phyloP scores from a whole-genome alignment of 2,888 invertebrate species.

The Graphium colonna region DNA sequence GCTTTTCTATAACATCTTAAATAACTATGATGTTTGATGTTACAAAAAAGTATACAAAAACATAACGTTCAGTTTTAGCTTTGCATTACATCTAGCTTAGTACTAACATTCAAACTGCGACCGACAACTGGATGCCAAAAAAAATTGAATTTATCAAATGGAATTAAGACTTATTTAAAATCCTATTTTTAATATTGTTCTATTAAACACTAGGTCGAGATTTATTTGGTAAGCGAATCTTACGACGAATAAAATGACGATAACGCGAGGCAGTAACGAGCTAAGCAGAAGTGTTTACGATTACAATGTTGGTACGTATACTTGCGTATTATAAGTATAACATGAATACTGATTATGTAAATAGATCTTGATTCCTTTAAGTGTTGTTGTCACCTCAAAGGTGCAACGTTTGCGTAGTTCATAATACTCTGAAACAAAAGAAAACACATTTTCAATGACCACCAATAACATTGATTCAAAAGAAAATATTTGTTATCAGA shows the following conservation, averaged over 20 bases:
- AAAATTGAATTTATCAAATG: slow-evolving; percentile 12
- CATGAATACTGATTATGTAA: slow-evolving; percentile 75
- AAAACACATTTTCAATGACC: neutral
- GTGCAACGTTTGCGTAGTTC: slow-evolving; percentile 49
- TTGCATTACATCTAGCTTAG: slow-evolving; percentile 1
- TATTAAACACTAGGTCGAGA: slow-evolving; percentile 25
- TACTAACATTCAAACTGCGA: slow-evolving; percentile 3
- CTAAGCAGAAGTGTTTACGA: slow-evolving; percentile 45
- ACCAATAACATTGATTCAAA: too few species aligned
- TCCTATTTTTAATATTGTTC: neutral
- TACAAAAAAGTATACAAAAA: too few species aligned
- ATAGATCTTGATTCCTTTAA: slow-evolving; percentile 73
- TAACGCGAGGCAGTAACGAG: slow-evolving; percentile 57
- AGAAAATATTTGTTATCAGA: too few species aligned
- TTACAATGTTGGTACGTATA: slow-evolving; percentile 20
- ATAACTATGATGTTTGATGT: slow-evolving; percentile 42
- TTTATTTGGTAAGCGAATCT: slow-evolving; percentile 21
- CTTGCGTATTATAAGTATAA: slow-evolving; percentile 50
- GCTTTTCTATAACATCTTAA: slow-evolving; percentile 43
- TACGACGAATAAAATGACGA: slow-evolving; percentile 15
- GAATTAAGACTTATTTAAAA: slow-evolving; percentile 1
- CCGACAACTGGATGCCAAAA: too few species aligned
- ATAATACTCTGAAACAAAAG: slow-evolving; percentile 58
- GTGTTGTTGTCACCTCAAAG: slow-evolving; percentile 54
- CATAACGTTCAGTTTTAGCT: neutral